These are phyloP conservation scores for Diarsia rubi DNA, from an alignment of 2,888 invertebrate species.

Conservation along the genomic window DNA sequence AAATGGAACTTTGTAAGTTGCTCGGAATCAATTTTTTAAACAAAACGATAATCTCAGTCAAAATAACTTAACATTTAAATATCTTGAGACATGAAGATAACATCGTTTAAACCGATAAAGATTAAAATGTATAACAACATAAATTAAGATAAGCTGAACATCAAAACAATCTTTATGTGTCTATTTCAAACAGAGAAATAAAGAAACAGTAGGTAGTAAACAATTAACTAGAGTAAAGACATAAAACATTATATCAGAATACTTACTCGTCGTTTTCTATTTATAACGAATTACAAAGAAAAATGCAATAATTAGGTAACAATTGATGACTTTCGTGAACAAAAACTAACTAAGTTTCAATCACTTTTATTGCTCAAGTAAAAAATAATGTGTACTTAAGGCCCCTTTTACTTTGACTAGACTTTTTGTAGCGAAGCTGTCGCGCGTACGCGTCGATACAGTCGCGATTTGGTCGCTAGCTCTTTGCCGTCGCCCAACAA, in stretches of 20 bases:
- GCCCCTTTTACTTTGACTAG: no score
- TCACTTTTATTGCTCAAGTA: background rate
- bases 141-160: conserved; percentile 32
- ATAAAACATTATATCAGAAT: no score
- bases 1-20: background rate
- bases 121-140: conserved; percentile 7
- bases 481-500: no score
- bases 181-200: conserved; percentile 2
- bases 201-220: conserved; percentile 3
- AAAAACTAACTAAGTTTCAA: background rate
- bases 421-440: no score
- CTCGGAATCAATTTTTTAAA: background rate
- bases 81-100: conserved; percentile 2
- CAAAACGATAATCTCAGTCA: conserved; percentile 1
- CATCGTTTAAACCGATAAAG: conserved; percentile 8
- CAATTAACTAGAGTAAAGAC: background rate
- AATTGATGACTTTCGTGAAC: no score
- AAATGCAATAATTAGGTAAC: no score
- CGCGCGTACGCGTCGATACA: no score
- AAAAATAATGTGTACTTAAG: no score
- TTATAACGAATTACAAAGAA: no score
- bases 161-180: background rate
- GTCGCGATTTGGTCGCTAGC: no score
- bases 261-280: no score
- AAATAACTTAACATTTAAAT: conserved; percentile 9